Base-by-base conservation (phyloP, 2,888 invertebrate species). In the Muscina levida region DNA sequence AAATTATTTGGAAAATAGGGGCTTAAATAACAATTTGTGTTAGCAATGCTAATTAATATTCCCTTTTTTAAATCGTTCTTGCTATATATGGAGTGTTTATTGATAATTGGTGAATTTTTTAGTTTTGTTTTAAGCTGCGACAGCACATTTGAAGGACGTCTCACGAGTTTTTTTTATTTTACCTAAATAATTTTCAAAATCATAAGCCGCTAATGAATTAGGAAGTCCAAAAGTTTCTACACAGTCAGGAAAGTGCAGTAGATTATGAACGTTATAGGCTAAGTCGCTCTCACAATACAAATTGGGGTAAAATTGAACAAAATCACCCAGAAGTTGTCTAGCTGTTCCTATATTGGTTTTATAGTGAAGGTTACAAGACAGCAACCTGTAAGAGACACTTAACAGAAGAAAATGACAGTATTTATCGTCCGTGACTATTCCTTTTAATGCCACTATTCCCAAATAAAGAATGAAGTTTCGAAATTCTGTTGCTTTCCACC, bases 1-100 rank as follows among this genome's bases (percentile, higher is more conserved):
- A 67, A 46, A 26, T 67, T 67, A 67, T 67, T 67, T 22, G 67
- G 67, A 46, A 67, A 67, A 67, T 67, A 24, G n/a, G 67, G 67
- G 26, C 67, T 67, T 67, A 67, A 22, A 26, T 67, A 67, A 48
- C 24, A 67, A 48, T 67, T 31, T 5, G 8, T 31, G 31, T 31
- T 31, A 31, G 31, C 24, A 13, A 26, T 24, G 48, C 26, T 48
- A 24, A 67, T 17, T 46, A 67, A 6, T 67, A 10, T 67, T 67
- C 67, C 67, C 67, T 67, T 67, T 67, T 67, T 67, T 26, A 67
- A 67, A 48, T 67, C 67, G 19, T 24, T 19, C 46, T 67, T 67
- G 48, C 26, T 67, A 48, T 67, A 67, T 44, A 67, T 67, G 46
- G 67, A 13, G 51, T 68, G 51, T 51, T 53, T 53, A 51, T 68